These are phyloP conservation scores for Amblyteles armatorius DNA, from an alignment of 2,888 invertebrate species.

Conservation along the genomic window DNA sequence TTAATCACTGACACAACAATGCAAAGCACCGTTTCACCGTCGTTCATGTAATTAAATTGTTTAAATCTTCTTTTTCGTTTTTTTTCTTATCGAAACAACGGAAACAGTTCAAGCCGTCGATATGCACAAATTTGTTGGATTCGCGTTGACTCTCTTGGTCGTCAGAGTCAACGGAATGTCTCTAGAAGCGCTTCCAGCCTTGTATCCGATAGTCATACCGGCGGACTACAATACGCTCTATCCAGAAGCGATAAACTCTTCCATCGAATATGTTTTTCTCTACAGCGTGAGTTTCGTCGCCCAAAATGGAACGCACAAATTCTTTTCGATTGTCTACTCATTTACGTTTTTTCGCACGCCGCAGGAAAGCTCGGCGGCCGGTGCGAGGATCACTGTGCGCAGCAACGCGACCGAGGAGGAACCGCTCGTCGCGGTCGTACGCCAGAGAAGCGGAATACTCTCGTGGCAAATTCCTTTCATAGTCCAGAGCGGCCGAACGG, in stretches of 20 bases:
- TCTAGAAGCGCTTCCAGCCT: constrained; percentile 64
- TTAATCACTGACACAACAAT: not conserved
- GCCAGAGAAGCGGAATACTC: constrained; percentile 90
- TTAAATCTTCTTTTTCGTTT: not conserved
- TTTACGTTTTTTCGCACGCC: not conserved
- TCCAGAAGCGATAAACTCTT: constrained; percentile 73
- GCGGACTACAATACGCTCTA: constrained; percentile 76
- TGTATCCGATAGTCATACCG: constrained; percentile 76
- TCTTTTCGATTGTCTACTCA: not conserved
- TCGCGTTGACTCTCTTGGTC: constrained; percentile 47
- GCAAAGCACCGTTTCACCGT: not conserved
- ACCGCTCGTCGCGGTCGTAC: constrained; percentile 90
- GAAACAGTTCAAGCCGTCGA: constrained; percentile 24
- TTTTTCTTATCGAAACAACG: constrained; percentile 10
- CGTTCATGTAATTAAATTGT: constrained; percentile 3
- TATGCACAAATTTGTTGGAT: constrained; percentile 40
- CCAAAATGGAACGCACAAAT: not conserved
- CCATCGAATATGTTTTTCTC: constrained; percentile 81
- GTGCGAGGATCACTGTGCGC: constrained; percentile 78
- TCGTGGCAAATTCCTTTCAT: constrained; percentile 92
- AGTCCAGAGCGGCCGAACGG: constrained; percentile 83
- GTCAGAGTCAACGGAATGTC: constrained; percentile 38
- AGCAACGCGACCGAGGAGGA: constrained; percentile 86
- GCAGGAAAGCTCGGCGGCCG: constrained; percentile 72
- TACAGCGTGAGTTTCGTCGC: constrained; percentile 77